Evolutionary conservation across 2,113 vertebrate genomes (phyloP).

Genomic region (Hyla sarda): DNA sequence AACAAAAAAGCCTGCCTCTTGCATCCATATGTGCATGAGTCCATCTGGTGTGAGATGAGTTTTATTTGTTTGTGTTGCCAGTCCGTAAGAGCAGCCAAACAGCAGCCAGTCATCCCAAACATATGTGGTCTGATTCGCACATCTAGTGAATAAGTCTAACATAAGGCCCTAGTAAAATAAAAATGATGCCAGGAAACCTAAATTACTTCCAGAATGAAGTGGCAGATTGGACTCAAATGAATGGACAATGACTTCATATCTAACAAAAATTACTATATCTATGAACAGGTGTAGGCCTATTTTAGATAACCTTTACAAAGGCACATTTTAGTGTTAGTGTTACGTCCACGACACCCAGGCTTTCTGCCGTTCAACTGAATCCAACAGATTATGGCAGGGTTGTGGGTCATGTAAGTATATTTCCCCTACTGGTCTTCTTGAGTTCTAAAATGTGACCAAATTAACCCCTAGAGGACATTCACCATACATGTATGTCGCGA

Average conservation of each 20-base stretch:
- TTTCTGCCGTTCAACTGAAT: neutral
- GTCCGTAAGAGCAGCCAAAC: slow-evolving; percentile 6
- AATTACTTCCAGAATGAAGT: neutral
- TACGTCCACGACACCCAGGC: neutral
- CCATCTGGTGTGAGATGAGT: slow-evolving; percentile 37
- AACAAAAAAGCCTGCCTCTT: slow-evolving; percentile 12
- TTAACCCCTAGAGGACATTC: too few relatives aligned
- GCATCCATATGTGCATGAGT: slow-evolving; percentile 23
- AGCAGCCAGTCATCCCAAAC: slow-evolving; percentile 30
- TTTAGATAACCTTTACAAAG: neutral
- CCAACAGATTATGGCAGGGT: too few relatives aligned
- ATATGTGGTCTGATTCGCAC: slow-evolving; percentile 39
- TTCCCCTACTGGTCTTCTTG: too few relatives aligned
- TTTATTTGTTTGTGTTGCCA: slow-evolving; percentile 38
- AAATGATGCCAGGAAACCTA: neutral
- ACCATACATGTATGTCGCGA: too few relatives aligned
- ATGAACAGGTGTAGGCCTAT: neutral
- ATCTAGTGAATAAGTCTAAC: slow-evolving; percentile 1
- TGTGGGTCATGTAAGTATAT: too few relatives aligned
- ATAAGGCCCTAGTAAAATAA: slow-evolving; percentile 4
- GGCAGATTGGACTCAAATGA: neutral
- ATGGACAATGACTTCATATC: neutral
- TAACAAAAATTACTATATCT: neutral
- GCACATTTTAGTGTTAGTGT: neutral
- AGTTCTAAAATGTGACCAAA: too few relatives aligned